These are phyloP conservation scores for Netelia virgata DNA, from an alignment of 2,888 invertebrate genomes.

Conservation along the genomic window DNA sequence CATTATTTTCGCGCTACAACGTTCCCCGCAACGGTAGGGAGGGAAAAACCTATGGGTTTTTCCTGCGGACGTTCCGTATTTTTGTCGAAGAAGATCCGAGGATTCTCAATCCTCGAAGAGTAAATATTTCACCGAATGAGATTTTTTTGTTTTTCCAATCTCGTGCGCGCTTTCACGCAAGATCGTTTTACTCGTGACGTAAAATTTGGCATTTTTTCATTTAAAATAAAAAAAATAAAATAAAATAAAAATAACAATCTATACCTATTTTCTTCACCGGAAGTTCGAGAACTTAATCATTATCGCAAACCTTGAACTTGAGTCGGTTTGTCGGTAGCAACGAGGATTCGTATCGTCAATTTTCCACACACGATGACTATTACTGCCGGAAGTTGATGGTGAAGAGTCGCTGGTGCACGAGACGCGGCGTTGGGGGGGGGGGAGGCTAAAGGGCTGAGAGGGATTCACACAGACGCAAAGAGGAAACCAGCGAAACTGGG, in stretches of 20 bases:
- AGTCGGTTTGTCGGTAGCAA: conserved; percentile 10
- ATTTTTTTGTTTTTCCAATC: background rate
- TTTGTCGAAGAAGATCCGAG: conserved; percentile 18
- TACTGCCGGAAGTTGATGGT: conserved; percentile 36
- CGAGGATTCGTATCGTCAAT: conserved; percentile 40
- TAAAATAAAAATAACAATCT: no score
- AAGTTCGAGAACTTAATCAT: background rate
- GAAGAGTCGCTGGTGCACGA: background rate
- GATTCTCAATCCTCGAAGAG: background rate
- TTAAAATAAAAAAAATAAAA: no score
- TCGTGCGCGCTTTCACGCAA: background rate
- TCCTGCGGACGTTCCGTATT: conserved; percentile 15
- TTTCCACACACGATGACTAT: conserved; percentile 39
- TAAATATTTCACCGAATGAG: conserved; percentile 6
- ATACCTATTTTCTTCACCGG: no score
- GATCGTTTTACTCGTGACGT: background rate
- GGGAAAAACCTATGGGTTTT: background rate
- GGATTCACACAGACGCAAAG: background rate
- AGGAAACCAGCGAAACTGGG: conserved; percentile 58
- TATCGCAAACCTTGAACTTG: conserved; percentile 40
- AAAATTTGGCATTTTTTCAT: background rate
- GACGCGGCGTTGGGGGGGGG: background rate
- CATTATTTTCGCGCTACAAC: conserved; percentile 44
- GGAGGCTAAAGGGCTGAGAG: background rate
- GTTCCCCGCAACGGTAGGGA: background rate